Base-by-base conservation (phyloP, 2,113 vertebrate species). In the Platichthys flesus region DNA sequence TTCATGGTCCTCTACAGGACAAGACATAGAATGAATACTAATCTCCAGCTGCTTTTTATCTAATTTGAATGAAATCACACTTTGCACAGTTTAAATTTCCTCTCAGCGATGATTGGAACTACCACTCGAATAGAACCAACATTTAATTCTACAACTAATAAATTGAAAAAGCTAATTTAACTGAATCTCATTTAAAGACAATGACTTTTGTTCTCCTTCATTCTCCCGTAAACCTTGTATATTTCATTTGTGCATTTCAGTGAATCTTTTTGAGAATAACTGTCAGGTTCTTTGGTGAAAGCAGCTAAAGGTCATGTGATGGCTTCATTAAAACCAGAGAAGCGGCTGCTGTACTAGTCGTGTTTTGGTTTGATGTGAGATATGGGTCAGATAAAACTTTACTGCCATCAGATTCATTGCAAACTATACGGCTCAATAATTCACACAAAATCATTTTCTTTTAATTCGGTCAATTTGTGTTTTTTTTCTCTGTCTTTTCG, bases 381-480 rank as follows among this genome's bases (percentile, higher is more conserved):
- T 52, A 75, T 47, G 47, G n/a, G 24, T 23, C 14, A 74, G 37
- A 77, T 78, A 61, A 60, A 71, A 64, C 23, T 74, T 56, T 40
- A 66, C 45, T 56, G n/a, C 60, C 23, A 5, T 62, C 45, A 14
- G n/a, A 35, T 59, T 35, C 9, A 55, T 70, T 31, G 4, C 62
- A 68, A 54, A 77, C 42, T 57, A 35, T 49, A 66, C 28, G 20
- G 47, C 67, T 66, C 21, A 61, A 45, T 61, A 40, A 72, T 61
- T 81, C 16, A 51, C 28, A n/a, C 15, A 59, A 12, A 26, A 52
- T 21, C 21, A 28, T 14, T 45, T 0, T 49, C 15, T 56, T 3
- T 8, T 58, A 21, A 56, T 35, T 70, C 0, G 35, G 2, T 49
- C 28, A 13, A 3, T 55, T 54, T 54, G 20, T 9, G 51, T 23